phyloP scores from a whole-genome alignment of 2,888 invertebrate genomes.

The Lochmaea crataegi region DNA sequence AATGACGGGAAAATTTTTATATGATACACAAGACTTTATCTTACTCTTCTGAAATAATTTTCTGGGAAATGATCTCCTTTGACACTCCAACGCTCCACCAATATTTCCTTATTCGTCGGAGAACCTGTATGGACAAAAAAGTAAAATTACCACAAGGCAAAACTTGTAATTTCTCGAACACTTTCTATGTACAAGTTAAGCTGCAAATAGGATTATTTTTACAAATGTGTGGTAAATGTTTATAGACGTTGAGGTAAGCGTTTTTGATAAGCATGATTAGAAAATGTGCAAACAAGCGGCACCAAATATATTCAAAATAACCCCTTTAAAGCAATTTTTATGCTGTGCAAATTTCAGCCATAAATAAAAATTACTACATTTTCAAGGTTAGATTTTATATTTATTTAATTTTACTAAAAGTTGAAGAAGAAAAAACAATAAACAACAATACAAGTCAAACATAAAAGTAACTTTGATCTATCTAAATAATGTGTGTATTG shows the following conservation, averaged over 20 bases:
- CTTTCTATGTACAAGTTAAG: not conserved
- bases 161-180: slow-evolving; percentile 1
- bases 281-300: too few species aligned
- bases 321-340: too few species aligned
- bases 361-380: too few species aligned
- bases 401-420: not conserved
- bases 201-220: not conserved
- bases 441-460: not conserved
- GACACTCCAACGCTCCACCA: slow-evolving; percentile 80
- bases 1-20: too few species aligned
- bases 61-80: slow-evolving; percentile 80
- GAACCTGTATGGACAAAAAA: slow-evolving; percentile 71
- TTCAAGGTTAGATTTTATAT: not conserved
- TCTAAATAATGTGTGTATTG: not conserved
- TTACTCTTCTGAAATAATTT: slow-evolving; percentile 85
- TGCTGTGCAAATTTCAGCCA: too few species aligned
- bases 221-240: not conserved
- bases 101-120: slow-evolving; percentile 84
- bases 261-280: too few species aligned
- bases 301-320: too few species aligned
- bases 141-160: slow-evolving; percentile 26
- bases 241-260: too few species aligned
- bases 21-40: slow-evolving; percentile 51
- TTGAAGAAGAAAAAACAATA: not conserved
- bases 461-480: not conserved